Percentiles rank a stretch among this genome's conserved stretches.
These are phyloP conservation scores for Gryllus bimaculatus DNA, from an alignment of 1,140 invertebrate species.

Conservation along the genomic window DNA sequence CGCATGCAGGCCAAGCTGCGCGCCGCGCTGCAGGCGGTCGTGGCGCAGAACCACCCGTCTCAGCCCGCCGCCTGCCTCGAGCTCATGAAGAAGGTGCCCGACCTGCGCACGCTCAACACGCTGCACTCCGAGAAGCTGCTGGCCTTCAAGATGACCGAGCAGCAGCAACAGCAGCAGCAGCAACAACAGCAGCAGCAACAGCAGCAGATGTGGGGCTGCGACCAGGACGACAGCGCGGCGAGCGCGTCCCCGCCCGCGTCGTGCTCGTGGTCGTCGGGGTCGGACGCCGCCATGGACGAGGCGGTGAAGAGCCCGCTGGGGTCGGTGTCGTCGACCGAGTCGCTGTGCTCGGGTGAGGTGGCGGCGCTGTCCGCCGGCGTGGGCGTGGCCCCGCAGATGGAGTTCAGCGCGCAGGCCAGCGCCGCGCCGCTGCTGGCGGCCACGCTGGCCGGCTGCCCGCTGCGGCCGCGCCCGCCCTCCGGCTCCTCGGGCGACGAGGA, in stretches of 20 bases:
- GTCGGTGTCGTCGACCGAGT: conserved; percentile 76
- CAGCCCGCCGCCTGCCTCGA: conserved; percentile 72
- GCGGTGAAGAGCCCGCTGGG: conserved; percentile 72
- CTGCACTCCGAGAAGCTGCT: conserved; percentile 92
- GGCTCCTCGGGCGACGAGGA: conserved; percentile 65
- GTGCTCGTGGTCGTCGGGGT: conserved; percentile 55
- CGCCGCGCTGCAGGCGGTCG: conserved; percentile 73
- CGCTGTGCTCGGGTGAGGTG: conserved; percentile 54
- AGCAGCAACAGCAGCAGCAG: conserved; percentile 61
- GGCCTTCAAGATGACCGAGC: conserved; percentile 83
- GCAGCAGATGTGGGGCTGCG: conserved; percentile 42
- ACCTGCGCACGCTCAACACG: conserved; percentile 88
- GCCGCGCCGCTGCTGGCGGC: conserved; percentile 65
- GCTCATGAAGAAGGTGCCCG: conserved; percentile 87
- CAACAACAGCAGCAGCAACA: conserved; percentile 64
- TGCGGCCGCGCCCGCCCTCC: conserved; percentile 59
- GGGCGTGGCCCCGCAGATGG: conserved; percentile 27
- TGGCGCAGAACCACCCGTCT: conserved; percentile 75
- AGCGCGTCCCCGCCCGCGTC: conserved; percentile 46
- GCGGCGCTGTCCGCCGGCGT: conserved; percentile 51
- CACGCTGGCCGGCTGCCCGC: conserved; percentile 57
- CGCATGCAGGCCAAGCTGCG: conserved; percentile 85
- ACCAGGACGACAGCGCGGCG: conserved; percentile 49
- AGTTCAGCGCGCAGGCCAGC: conserved; percentile 41
- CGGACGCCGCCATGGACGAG: conserved; percentile 60